These are phyloP conservation scores for Coelopa pilipes DNA, from an alignment of 2,888 invertebrate genomes.

Conservation along the genomic window DNA sequence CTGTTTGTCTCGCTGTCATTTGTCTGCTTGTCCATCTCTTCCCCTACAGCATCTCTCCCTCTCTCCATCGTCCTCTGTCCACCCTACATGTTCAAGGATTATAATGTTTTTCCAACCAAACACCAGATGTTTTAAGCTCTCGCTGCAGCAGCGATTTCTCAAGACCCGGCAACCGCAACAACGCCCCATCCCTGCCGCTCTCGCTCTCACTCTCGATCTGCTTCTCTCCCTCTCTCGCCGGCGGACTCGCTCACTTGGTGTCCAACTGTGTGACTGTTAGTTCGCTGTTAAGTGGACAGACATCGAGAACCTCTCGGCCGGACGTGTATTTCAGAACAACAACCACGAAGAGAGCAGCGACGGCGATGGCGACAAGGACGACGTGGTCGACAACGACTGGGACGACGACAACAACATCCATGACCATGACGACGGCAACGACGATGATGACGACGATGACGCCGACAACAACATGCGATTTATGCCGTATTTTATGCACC, in stretches of 20 bases:
- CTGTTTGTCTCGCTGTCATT: background rate
- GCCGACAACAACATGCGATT: constrained; percentile 8
- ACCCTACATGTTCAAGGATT: constrained; percentile 19
- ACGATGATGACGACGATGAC: too few relatives aligned
- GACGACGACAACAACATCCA: too few relatives aligned
- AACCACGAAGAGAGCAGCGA: constrained; percentile 1
- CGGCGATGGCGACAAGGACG: background rate
- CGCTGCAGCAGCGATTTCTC: constrained; percentile 46
- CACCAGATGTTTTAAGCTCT: constrained; percentile 45
- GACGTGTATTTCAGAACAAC: background rate
- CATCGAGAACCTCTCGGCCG: constrained; percentile 2
- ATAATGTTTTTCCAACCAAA: constrained; percentile 34
- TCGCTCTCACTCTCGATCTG: too few relatives aligned
- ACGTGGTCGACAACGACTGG: background rate
- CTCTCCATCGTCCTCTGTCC: background rate
- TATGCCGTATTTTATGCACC: constrained; percentile 40
- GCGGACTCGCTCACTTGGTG: too few relatives aligned
- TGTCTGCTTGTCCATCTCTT: background rate
- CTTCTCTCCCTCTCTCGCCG: too few relatives aligned
- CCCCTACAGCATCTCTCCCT: too few relatives aligned
- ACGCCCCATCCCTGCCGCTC: background rate
- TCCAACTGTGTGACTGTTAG: background rate
- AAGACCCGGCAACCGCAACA: constrained; percentile 15
- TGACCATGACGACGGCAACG: too few relatives aligned
- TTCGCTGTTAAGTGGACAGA: constrained; percentile 19